These are phyloP conservation scores for Subacronicta megacephala DNA, from an alignment of 2,888 invertebrate species.

Conservation along the genomic window DNA sequence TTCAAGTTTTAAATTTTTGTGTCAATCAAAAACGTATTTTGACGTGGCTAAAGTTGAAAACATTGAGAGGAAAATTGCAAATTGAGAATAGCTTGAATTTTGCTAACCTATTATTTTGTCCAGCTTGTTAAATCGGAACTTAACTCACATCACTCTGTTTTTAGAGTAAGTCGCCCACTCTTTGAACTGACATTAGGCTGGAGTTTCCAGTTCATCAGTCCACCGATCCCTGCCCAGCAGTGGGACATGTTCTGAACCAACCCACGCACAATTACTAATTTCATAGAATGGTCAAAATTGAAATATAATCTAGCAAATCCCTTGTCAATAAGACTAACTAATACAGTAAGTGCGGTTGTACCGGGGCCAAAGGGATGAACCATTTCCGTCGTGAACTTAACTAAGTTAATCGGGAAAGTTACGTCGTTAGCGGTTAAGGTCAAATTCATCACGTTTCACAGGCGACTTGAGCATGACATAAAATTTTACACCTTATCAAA, in stretches of 20 bases:
- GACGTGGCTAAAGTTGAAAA: no score
- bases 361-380: conserved; percentile 41
- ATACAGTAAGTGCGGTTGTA: conserved; percentile 54
- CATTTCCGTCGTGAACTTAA: conserved; percentile 57
- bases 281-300: conserved; percentile 42
- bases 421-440: conserved; percentile 49
- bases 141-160: no score
- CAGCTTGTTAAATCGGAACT: no score
- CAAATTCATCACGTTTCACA: conserved; percentile 50
- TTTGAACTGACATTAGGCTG: no score
- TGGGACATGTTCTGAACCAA: background rate
- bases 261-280: conserved; percentile 20
- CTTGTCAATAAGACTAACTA: conserved; percentile 50
- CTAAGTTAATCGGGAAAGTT: conserved; percentile 57
- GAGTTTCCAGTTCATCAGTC: no score
- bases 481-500: conserved; percentile 48
- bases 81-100: no score
- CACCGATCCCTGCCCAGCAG: no score
- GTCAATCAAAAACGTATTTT: no score
- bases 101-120: no score
- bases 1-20: no score
- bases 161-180: no score
- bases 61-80: no score
- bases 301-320: conserved; percentile 49
- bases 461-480: conserved; percentile 27